Evolutionary conservation across 2,113 vertebrate genomes (phyloP).

Genomic region (Psammodynastes pulverulentus): DNA sequence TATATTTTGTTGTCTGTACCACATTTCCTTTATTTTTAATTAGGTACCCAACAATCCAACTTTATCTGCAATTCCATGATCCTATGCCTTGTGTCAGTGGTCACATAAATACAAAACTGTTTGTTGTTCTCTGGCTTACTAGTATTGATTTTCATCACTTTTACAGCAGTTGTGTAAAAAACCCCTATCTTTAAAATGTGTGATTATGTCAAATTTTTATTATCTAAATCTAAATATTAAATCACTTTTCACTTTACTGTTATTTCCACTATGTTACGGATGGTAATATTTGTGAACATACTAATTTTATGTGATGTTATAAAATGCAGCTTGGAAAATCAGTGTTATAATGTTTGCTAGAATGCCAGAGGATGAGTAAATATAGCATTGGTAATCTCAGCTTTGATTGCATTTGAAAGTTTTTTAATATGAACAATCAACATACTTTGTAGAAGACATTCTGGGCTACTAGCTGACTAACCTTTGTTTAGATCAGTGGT

Average conservation of each 20-base stretch:
- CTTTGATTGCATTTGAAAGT: neutral
- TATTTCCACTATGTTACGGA: neutral
- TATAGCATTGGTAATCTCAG: neutral
- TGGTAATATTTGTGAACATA: neutral
- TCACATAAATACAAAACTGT: neutral
- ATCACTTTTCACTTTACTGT: neutral
- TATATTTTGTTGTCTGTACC: neutral
- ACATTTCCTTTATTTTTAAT: neutral
- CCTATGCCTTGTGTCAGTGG: neutral
- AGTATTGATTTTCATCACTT: neutral
- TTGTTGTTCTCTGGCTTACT: neutral
- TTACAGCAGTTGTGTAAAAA: constrained; percentile 13
- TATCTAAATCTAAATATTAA: neutral
- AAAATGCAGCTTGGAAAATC: neutral
- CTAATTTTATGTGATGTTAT: constrained; percentile 15
- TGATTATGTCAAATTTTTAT: neutral
- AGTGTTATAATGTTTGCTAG: constrained; percentile 2
- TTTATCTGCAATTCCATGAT: neutral
- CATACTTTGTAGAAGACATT: neutral
- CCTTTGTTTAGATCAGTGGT: neutral
- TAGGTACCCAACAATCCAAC: neutral
- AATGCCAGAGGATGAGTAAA: neutral
- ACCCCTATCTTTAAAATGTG: neutral
- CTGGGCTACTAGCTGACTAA: too few species aligned
- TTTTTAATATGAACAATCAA: neutral